These are phyloP conservation scores for Anabacerthia variegaticeps DNA, from an alignment of 2,797 vertebrate species.

Conservation along the genomic window DNA sequence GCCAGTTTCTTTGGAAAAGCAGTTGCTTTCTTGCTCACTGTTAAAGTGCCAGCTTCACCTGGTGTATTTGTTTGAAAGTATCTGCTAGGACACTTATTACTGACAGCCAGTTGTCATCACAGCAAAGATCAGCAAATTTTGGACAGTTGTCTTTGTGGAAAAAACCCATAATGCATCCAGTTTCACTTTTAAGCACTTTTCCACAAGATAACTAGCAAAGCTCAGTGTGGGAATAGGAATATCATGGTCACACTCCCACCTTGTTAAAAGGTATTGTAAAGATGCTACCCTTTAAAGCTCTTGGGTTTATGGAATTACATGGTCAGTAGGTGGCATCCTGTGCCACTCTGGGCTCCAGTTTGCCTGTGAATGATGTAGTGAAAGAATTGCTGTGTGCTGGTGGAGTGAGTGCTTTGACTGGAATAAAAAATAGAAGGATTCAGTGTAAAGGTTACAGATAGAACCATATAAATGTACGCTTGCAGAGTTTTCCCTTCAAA, in stretches of 20 bases:
- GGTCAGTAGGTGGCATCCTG: rapidly evolving
- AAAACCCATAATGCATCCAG: neutral
- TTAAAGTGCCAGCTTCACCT: neutral
- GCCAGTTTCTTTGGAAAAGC: neutral
- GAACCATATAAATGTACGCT: neutral
- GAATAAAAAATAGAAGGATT: neutral
- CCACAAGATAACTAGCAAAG: neutral
- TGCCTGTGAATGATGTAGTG: neutral
- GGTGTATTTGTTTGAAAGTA: neutral
- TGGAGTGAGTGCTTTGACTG: neutral
- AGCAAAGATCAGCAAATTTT: neutral
- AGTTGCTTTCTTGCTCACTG: neutral
- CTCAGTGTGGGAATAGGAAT: neutral
- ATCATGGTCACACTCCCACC: neutral
- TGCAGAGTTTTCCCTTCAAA: neutral
- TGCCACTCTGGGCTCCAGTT: neutral
- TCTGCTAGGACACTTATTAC: neutral
- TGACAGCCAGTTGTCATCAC: neutral
- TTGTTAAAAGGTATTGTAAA: neutral
- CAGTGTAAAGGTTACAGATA: neutral
- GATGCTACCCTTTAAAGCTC: neutral
- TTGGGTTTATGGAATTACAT: neutral
- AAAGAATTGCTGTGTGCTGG: neutral
- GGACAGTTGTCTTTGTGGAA: neutral
- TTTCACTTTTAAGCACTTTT: neutral